These are phyloP conservation scores for Trinectes maculatus DNA, from an alignment of 2,113 vertebrate species.

Conservation along the genomic window DNA sequence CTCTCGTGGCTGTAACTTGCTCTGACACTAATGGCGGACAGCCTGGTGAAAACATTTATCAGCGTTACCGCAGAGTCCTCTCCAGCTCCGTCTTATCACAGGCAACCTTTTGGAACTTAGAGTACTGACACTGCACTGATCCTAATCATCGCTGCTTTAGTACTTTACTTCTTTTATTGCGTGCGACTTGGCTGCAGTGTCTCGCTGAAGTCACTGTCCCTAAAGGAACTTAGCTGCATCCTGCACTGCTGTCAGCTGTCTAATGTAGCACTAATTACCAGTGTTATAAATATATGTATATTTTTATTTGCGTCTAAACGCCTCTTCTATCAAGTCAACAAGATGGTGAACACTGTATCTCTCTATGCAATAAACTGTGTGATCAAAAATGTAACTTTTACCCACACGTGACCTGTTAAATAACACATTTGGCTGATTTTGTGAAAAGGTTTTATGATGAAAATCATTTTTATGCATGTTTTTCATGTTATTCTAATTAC, in stretches of 20 bases:
- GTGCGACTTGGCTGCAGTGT: constrained; percentile 26
- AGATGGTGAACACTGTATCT: background rate
- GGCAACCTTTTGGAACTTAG: constrained; percentile 64
- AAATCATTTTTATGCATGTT: no score
- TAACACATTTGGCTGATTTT: no score
- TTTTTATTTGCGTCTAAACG: background rate
- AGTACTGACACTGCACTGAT: constrained; percentile 66
- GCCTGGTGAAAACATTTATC: constrained; percentile 77
- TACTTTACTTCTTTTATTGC: constrained; percentile 27
- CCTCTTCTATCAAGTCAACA: background rate
- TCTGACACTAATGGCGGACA: constrained; percentile 75
- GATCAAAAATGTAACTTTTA: no score
- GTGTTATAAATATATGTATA: background rate
- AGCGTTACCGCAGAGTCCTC: constrained; percentile 70
- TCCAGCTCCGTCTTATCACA: constrained; percentile 59
- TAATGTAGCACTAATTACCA: background rate
- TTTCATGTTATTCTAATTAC: no score
- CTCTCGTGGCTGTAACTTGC: constrained; percentile 75
- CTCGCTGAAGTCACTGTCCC: constrained; percentile 23
- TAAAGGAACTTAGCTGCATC: constrained; percentile 40
- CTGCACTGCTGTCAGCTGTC: background rate
- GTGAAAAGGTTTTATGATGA: no score
- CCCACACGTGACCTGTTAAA: no score
- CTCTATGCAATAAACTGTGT: background rate
- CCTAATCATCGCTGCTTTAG: constrained; percentile 58